Evolutionary conservation across 2,888 invertebrate genomes (phyloP).

Genomic region (Idaea dimidiata): DNA sequence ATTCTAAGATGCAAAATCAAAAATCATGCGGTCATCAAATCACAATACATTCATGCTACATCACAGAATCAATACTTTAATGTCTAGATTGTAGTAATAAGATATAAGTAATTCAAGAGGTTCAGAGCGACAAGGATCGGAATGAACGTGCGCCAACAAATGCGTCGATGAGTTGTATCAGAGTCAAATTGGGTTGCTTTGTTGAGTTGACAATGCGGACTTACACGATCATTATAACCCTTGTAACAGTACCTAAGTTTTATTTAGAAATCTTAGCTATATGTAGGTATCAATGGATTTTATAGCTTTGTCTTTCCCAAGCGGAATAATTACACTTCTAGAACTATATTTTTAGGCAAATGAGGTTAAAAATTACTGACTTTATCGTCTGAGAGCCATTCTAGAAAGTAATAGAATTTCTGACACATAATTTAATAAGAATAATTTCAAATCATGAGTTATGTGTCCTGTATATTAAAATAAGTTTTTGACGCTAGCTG

Average conservation of each 20-base stretch:
- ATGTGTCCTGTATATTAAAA: too few species aligned
- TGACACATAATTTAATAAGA: too few species aligned
- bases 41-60: constrained; percentile 15
- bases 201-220: neutral
- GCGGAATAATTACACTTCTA: neutral
- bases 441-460: too few species aligned
- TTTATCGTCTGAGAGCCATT: too few species aligned
- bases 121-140: neutral
- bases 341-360: too few species aligned
- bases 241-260: neutral
- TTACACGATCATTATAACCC: neutral
- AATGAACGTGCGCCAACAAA: neutral
- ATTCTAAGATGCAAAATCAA: constrained; percentile 13
- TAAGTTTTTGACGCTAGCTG: too few species aligned
- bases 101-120: neutral
- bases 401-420: too few species aligned
- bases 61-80: neutral
- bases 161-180: too few species aligned
- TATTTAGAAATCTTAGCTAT: neutral
- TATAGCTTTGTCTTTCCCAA: neutral
- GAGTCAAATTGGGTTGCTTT: neutral
- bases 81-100: neutral
- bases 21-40: constrained; percentile 14
- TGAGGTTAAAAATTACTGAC: too few species aligned
- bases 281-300: neutral